These are phyloP conservation scores for Lithobates sylvaticus DNA, from an alignment of 2,797 vertebrate species.

Conservation along the genomic window DNA sequence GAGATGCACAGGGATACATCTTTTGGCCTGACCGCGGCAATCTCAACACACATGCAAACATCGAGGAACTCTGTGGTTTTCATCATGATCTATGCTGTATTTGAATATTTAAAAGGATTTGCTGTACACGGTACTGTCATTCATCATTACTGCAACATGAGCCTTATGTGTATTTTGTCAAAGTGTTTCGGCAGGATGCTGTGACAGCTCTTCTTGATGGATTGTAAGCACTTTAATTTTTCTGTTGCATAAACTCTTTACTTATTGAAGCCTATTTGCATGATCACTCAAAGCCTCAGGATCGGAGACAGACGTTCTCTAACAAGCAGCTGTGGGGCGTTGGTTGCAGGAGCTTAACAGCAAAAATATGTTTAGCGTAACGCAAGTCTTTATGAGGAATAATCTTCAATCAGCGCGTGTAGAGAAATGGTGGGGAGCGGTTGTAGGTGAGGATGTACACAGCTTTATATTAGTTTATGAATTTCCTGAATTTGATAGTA, in stretches of 20 bases:
- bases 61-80: constrained; percentile 37
- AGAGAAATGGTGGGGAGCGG: constrained; percentile 6
- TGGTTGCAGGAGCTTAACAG: constrained; percentile 54
- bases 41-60: constrained; percentile 49
- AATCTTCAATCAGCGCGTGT: constrained; percentile 24
- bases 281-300: constrained; percentile 60
- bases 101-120: constrained; percentile 63
- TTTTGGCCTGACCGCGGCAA: constrained; percentile 47
- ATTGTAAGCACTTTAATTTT: constrained; percentile 64
- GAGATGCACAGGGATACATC: constrained; percentile 26
- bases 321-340: constrained; percentile 57
- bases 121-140: constrained; percentile 58
- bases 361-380: constrained; percentile 41
- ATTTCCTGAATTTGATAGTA: constrained; percentile 7
- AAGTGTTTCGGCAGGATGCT: constrained; percentile 61
- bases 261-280: constrained; percentile 61
- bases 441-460: constrained; percentile 25
- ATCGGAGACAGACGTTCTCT: constrained; percentile 53
- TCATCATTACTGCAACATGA: constrained; percentile 59
- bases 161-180: constrained; percentile 60
- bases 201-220: constrained; percentile 60
- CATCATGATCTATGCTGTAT: constrained; percentile 60
- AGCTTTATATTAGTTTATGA: constrained; percentile 6
- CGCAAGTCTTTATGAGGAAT: constrained; percentile 21
- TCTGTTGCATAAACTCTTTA: constrained; percentile 62